Base-by-base conservation (phyloP, 2,797 vertebrate species). In the Acipenser ruthenus region DNA sequence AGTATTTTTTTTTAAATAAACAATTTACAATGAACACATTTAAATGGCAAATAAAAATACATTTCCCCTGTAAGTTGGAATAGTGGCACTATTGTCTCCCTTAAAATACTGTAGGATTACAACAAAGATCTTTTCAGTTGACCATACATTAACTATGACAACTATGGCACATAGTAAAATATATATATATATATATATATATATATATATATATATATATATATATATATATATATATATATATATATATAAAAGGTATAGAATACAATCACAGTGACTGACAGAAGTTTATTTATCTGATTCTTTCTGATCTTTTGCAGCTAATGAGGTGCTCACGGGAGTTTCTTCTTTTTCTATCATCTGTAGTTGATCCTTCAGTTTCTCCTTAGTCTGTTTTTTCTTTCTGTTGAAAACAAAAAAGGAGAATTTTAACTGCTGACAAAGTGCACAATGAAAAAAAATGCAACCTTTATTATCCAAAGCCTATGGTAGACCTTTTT, bases 261-360 rank as follows among this genome's bases (percentile, higher is more conserved):
- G 37, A 62, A 62, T 62, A 62, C 60, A 47, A 48, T 48, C 50
- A n/a, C 6, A 6, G 50, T 59, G 18, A 62, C 62, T 47, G 52
- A 70, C 18, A 63, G 50, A 9, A 12, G 23, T 65, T 65, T 65
- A 47, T 65, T 49, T 64, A 64, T 66, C 50, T 6, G 52, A 64
- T 59, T 68, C 64, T 69, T 62, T 71, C 69, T 69, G 73, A 76
- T 76, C 68, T 71, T 11, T 66, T 51, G 63, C 58, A 50, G 50
- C 70, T 80, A 79, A 84, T 82, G 76, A 82, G 74, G 65, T 64
- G 55, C 70, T 75, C 68, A 71, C 66, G 73, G 75, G 65, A 75
- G 68, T 71, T 75, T 76, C 78, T 72, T 70, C 68, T 67, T 69
- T 4, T 72, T 69, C 70, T 71, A 68, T 76, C 76, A 74, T 71